These are phyloP conservation scores for Fulica atra DNA, from an alignment of 2,113 vertebrate genomes.

Conservation along the genomic window DNA sequence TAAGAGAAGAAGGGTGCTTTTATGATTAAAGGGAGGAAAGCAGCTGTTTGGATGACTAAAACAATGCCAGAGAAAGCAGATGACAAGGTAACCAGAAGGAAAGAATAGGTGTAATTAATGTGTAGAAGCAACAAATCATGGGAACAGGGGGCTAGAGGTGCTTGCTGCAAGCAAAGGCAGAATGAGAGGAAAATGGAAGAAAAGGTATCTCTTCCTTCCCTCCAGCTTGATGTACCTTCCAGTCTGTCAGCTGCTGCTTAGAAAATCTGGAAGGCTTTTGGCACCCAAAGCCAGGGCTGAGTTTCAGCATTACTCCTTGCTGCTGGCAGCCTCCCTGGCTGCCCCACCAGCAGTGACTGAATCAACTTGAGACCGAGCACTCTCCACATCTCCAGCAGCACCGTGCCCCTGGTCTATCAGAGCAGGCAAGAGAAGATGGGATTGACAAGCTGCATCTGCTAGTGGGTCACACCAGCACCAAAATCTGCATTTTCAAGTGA, in stretches of 20 bases:
- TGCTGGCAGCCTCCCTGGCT: background rate
- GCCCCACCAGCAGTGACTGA: background rate
- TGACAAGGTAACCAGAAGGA: background rate
- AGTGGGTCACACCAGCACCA: background rate
- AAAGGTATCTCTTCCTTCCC: background rate
- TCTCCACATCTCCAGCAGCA: background rate
- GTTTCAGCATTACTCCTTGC: background rate
- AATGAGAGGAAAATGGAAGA: background rate
- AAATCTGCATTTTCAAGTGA: background rate
- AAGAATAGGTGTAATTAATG: background rate
- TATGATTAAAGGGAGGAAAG: background rate
- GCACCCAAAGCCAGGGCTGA: background rate
- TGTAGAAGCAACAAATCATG: background rate
- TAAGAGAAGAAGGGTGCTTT: background rate
- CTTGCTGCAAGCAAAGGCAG: background rate
- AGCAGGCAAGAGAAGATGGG: background rate
- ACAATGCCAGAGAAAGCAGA: constrained; percentile 2
- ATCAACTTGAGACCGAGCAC: background rate
- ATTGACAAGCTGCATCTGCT: background rate
- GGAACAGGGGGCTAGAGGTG: background rate
- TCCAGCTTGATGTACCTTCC: background rate
- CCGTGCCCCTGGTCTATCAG: background rate
- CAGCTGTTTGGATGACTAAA: background rate
- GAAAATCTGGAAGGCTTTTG: background rate
- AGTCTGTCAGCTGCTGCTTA: background rate